Conservation (phyloP, 2,113 vertebrate species). For the Dunckerocampus dactyliophorus region DNA sequence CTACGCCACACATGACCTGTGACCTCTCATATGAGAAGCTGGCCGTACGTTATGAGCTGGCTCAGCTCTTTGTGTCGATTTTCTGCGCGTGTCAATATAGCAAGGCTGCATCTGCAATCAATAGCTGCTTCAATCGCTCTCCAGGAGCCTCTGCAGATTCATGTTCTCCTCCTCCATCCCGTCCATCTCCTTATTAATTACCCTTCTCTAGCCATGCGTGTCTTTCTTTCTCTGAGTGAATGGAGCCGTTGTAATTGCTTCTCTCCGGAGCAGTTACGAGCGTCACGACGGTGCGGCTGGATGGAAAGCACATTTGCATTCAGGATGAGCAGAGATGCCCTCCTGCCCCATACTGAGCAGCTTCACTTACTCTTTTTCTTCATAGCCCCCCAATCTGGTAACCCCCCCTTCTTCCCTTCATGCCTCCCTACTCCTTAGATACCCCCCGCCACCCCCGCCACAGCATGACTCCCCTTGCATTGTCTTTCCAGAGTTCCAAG, state of each 20-base stretch:
- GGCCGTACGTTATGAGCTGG: conserved; percentile 24
- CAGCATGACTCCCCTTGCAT: conserved; percentile 62
- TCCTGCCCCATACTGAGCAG: conserved; percentile 55
- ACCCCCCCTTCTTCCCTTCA: conserved; percentile 45
- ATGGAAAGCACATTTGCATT: conserved; percentile 71
- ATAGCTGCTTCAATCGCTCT: conserved; percentile 18
- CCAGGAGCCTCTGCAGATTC: conserved; percentile 52
- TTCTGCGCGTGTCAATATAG: conserved; percentile 22
- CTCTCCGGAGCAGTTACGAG: conserved; percentile 67
- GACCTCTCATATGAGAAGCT: conserved; percentile 32
- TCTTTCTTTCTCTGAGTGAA: conserved; percentile 63
- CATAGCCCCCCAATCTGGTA: conserved; percentile 49
- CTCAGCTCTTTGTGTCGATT: conserved; percentile 23
- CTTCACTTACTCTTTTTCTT: conserved; percentile 37
- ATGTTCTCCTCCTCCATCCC: conserved; percentile 33
- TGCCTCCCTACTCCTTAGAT: conserved; percentile 54
- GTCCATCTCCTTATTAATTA: conserved; percentile 72
- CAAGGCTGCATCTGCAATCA: conserved; percentile 26
- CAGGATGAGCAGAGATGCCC: conserved; percentile 66
- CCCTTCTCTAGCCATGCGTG: conserved; percentile 61
- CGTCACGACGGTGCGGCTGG: conserved; percentile 62
- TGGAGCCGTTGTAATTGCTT: conserved; percentile 73
- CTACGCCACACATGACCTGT: conserved; percentile 40
- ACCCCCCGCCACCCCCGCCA: conserved; percentile 33
- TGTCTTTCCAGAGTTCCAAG: conserved; percentile 74